Percentiles rank a stretch among this genome's conserved stretches.
Evolutionary conservation across 2,113 vertebrate genomes (phyloP).

Genomic region (Panthera uncia): DNA sequence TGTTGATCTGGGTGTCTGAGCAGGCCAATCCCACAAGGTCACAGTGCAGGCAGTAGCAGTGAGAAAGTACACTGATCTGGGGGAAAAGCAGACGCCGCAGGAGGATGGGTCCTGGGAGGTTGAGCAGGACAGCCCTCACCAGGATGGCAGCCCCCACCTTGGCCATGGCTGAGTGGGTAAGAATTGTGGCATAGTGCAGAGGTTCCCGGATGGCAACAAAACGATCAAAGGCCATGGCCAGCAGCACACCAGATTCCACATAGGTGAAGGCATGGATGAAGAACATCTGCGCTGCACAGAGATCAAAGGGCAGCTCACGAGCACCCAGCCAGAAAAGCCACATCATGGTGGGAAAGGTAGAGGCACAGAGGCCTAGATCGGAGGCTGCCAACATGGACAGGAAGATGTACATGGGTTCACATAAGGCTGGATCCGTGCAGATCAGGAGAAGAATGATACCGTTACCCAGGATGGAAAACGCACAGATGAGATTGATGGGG

Average conservation of each 20-base stretch:
- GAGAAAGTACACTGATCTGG: constrained; percentile 64
- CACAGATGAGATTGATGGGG: constrained; percentile 72
- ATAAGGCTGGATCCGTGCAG: constrained; percentile 66
- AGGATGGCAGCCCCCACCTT: constrained; percentile 60
- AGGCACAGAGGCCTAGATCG: constrained; percentile 73
- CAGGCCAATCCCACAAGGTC: constrained; percentile 74
- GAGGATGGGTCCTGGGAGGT: constrained; percentile 71
- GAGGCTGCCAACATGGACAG: constrained; percentile 74
- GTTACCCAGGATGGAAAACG: constrained; percentile 77
- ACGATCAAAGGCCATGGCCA: constrained; percentile 77
- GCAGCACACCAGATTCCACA: constrained; percentile 76
- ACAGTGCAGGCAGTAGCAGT: constrained; percentile 77
- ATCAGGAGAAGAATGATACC: constrained; percentile 74
- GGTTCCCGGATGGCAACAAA: constrained; percentile 75
- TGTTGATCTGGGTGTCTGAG: neutral
- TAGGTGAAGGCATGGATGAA: constrained; percentile 78
- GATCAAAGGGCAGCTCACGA: constrained; percentile 65
- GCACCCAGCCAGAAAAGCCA: constrained; percentile 75
- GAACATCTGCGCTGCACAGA: constrained; percentile 78
- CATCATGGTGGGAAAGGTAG: constrained; percentile 75
- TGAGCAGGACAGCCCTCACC: constrained; percentile 67
- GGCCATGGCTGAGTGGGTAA: constrained; percentile 67
- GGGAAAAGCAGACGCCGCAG: constrained; percentile 64
- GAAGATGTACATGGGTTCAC: constrained; percentile 74
- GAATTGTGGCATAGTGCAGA: constrained; percentile 66